phyloP scores from a whole-genome alignment of 1,140 invertebrate species.

The Eumeta japonica region DNA sequence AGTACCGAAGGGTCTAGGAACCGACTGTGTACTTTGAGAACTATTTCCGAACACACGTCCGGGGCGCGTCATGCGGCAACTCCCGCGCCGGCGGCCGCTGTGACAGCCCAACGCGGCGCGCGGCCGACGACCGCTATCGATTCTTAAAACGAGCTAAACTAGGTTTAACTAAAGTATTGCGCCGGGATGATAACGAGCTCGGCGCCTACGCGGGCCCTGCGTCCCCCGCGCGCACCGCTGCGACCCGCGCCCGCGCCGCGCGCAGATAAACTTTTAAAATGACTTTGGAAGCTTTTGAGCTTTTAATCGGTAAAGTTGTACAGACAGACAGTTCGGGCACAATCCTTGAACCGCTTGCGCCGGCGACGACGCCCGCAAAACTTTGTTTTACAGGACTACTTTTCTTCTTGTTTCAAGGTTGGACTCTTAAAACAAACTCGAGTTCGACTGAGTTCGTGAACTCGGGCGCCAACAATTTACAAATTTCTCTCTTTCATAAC shows the following conservation, averaged over 20 bases:
- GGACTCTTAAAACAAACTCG: conserved; percentile 61
- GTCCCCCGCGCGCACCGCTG: conserved; percentile 22
- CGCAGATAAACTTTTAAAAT: conserved; percentile 61
- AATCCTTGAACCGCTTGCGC: conserved; percentile 60
- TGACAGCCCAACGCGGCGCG: conserved; percentile 43
- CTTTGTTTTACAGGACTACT: conserved; percentile 62
- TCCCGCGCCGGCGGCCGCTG: conserved; percentile 25
- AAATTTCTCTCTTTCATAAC: conserved; percentile 61
- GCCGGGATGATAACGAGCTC: conserved; percentile 50
- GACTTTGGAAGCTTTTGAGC: conserved; percentile 61
- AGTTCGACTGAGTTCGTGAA: conserved; percentile 58
- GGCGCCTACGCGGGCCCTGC: conserved; percentile 24
- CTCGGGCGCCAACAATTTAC: conserved; percentile 60
- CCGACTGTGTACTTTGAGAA: conserved; percentile 47
- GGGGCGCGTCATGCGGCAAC: conserved; percentile 9
- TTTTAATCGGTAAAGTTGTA: conserved; percentile 62
- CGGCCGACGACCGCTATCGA: conserved; percentile 36
- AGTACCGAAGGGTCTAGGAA: conserved; percentile 56
- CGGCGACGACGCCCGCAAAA: conserved; percentile 58
- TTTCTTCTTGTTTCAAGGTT: conserved; percentile 61
- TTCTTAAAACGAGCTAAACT: conserved; percentile 54
- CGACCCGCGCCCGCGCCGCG: conserved; percentile 29
- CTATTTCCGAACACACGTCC: conserved; percentile 27
- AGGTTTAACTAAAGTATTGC: conserved; percentile 53
- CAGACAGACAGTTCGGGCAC: conserved; percentile 59